A percentile compares a stretch with the other conserved stretches of the same genome.
These are phyloP conservation scores for Ceyx melanurus DNA, from an alignment of 2,113 vertebrate species.

Conservation along the genomic window DNA sequence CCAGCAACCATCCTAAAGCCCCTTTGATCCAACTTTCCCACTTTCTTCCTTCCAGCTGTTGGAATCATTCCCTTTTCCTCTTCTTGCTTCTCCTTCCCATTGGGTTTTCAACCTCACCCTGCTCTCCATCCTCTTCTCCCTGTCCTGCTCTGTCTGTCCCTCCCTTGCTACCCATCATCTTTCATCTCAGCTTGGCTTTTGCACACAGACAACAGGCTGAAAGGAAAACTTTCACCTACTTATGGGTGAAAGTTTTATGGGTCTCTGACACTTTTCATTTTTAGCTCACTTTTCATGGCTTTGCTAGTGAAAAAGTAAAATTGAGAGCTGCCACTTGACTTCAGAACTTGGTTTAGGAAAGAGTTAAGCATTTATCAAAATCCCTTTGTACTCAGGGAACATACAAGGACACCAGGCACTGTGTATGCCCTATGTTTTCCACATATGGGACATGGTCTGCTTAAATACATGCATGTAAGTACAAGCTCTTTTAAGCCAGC, in stretches of 20 bases:
- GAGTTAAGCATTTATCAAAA: not conserved
- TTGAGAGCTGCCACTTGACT: not conserved
- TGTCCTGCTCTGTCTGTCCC: not conserved
- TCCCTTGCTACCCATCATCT: not conserved
- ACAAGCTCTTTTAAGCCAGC: not conserved
- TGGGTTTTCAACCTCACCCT: not conserved
- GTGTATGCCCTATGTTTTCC: not conserved
- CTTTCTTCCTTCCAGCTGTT: not conserved
- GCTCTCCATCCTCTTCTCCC: not conserved
- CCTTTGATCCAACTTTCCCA: not conserved
- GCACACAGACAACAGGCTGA: not conserved
- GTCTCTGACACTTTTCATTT: not conserved
- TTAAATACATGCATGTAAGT: not conserved
- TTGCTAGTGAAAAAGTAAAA: not conserved
- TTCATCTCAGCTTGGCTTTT: not conserved
- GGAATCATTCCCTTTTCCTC: not conserved
- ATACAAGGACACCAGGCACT: not conserved
- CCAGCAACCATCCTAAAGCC: not conserved
- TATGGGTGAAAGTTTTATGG: too few relatives aligned
- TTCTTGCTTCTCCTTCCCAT: not conserved
- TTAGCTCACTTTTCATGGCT: not conserved
- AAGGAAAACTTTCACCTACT: not conserved
- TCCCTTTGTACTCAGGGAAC: not conserved
- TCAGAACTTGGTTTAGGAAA: not conserved
- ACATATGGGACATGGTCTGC: accelerated